Percentiles rank a stretch among this genome's conserved stretches.
Evolutionary conservation across 1,140 invertebrate species (phyloP).

Genomic region (Drosophila pseudoobscura): DNA sequence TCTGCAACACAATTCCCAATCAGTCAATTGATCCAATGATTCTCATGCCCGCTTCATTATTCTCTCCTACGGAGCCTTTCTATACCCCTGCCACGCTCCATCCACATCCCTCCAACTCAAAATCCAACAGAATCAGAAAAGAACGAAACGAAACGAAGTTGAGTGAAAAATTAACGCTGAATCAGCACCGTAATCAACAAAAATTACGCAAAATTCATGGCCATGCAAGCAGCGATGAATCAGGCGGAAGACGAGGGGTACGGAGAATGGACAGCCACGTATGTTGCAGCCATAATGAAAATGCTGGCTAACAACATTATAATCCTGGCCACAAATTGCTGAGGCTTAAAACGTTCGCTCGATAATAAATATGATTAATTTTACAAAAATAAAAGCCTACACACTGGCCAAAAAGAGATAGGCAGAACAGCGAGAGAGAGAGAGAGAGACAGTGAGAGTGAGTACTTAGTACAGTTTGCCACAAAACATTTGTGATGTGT

Average conservation of each 20-base stretch:
- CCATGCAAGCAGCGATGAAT: conserved; percentile 34
- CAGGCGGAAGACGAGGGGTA: conserved; percentile 11
- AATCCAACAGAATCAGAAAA: conserved; percentile 9
- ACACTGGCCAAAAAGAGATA: conserved; percentile 1
- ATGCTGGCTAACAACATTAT: conserved; percentile 64
- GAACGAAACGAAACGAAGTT: conserved; percentile 28
- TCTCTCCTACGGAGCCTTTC: no score
- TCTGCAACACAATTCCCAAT: neutral
- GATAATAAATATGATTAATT: conserved; percentile 76
- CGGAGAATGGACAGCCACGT: conserved; percentile 8
- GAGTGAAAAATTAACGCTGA: conserved; percentile 62
- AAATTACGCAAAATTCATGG: conserved; percentile 63
- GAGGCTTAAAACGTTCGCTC: conserved; percentile 53
- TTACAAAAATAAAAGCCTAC: conserved; percentile 23
- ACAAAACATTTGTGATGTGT: conserved; percentile 23
- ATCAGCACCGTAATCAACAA: conserved; percentile 71
- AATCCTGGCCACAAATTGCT: conserved; percentile 70
- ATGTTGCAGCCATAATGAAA: conserved; percentile 45
- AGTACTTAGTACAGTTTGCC: conserved; percentile 38
- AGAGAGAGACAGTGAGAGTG: neutral
- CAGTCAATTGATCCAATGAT: conserved; percentile 20
- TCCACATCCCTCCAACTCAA: neutral
- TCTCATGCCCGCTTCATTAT: no score
- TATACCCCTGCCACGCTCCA: no score
- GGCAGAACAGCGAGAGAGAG: neutral